Percentiles rank a stretch among this genome's conserved stretches.
Evolutionary conservation across 2,113 vertebrate species (phyloP).

Genomic region (Procavia capensis): DNA sequence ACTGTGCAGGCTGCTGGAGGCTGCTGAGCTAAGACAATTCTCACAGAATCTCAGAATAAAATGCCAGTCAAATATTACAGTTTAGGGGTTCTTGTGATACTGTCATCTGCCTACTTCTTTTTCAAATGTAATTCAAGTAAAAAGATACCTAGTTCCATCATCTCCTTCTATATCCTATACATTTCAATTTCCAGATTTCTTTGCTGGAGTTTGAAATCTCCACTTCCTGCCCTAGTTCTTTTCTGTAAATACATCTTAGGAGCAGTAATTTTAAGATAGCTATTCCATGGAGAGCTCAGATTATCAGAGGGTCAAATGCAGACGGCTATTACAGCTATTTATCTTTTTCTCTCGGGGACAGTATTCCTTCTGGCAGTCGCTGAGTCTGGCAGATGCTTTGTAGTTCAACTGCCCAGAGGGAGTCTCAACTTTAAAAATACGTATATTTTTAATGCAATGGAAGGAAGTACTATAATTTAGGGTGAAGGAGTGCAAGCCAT

Average conservation of each 20-base stretch:
- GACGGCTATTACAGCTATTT: neutral
- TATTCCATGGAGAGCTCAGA: neutral
- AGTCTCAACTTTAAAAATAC: constrained; percentile 56
- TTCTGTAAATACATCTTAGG: neutral
- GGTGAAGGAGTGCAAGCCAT: neutral
- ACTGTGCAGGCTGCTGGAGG: constrained; percentile 59
- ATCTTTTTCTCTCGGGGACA: constrained; percentile 52
- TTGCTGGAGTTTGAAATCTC: constrained; percentile 4
- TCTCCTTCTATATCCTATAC: neutral
- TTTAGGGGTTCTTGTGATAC: constrained; percentile 24
- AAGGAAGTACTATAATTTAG: constrained; percentile 34
- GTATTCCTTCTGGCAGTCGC: neutral
- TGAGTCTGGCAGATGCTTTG: neutral
- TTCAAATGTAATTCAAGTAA: constrained; percentile 34
- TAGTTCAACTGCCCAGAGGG: neutral
- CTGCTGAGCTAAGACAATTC: constrained; percentile 62
- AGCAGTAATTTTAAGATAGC: constrained; percentile 39
- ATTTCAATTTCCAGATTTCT: constrained; percentile 10
- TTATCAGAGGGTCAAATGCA: constrained; percentile 58
- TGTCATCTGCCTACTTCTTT: constrained; percentile 25
- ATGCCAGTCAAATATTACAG: constrained; percentile 66
- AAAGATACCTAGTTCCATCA: neutral
- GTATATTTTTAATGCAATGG: neutral
- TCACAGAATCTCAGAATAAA: constrained; percentile 63
- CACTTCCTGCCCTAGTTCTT: neutral